Evolutionary conservation across 1,140 invertebrate species (phyloP), one percentile per base, ranked within the genome.

Genomic region (Pomacea maculata): DNA sequence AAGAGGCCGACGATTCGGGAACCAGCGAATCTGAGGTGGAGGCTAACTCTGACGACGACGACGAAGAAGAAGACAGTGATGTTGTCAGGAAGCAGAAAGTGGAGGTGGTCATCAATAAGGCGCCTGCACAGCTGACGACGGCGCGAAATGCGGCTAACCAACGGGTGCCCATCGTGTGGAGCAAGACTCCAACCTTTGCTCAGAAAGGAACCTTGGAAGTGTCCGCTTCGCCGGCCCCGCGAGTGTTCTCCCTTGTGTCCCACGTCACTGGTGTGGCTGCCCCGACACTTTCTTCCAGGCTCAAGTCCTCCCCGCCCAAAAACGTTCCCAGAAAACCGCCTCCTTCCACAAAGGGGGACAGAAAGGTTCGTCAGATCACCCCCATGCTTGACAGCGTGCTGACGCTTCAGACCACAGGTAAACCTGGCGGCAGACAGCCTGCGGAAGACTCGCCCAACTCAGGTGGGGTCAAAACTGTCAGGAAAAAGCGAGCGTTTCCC

Each of bases 361-460:
- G 70, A 65, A 78, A 54, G 67, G 67, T 70, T 52, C 68, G 70
- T 54, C 67, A 78, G 65, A 78, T 78, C 67, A 78, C 77, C 9
- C 77, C 77, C 19, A 78, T 65, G 6, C 77, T 78, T 64, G 65
- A 78, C 65, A 70, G 15, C n/a, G 34, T 78, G 15, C 55, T 78
- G 65, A 70, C 77, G 14, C 29, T n/a, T 1, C 77, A 78, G 67
- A 54, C 77, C 25, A 54, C 57, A 14, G 57, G 4, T 61, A 61
- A 61, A 61, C 4, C 57, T 61, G 57, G 11, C 57, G 15, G 15
- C 57, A 61, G 8, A 61, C 57, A 61, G 15, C 1, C 9, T 11
- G 57, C 8, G 11, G 57, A 61, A 61, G 57, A 11, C 11, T 17
- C 11, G 57, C 57, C 57, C 3, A 14, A 8, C 15, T 11, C 21